Percentiles rank a stretch among this genome's conserved stretches.
Evolutionary conservation across 2,888 invertebrate species (phyloP).

Genomic region (Coecobrya sp.): DNA sequence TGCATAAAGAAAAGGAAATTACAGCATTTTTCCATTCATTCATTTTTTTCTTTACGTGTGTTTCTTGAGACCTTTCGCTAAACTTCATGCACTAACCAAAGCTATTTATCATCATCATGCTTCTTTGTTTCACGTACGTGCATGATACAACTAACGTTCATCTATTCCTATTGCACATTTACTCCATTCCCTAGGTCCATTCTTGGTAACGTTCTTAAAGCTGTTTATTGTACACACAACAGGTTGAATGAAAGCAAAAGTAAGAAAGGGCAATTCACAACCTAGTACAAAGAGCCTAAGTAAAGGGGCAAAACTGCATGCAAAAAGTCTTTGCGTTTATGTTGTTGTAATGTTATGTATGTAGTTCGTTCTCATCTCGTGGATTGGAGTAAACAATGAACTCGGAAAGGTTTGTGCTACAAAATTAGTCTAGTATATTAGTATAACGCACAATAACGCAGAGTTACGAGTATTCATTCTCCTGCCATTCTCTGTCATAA

Average conservation of each 20-base stretch:
- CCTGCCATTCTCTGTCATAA: constrained; percentile 5
- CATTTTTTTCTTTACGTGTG: constrained; percentile 5
- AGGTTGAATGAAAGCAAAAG: constrained; percentile 44
- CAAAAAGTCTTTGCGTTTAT: background rate
- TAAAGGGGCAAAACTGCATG: constrained; percentile 7
- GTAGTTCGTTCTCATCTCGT: constrained; percentile 41
- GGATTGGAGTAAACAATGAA: constrained; percentile 14
- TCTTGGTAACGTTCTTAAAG: too few relatives aligned
- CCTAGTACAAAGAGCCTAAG: background rate
- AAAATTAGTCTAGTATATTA: background rate
- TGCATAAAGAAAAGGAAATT: constrained; percentile 62
- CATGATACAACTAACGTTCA: too few relatives aligned
- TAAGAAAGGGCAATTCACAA: background rate
- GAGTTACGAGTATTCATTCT: too few relatives aligned
- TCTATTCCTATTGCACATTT: too few relatives aligned
- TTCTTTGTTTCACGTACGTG: background rate
- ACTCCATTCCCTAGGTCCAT: too few relatives aligned
- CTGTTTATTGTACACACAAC: background rate
- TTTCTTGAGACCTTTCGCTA: constrained; percentile 50
- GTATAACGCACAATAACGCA: too few relatives aligned
- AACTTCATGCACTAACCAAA: background rate
- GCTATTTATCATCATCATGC: constrained; percentile 10
- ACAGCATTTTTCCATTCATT: constrained; percentile 63
- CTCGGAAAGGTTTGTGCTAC: constrained; percentile 22
- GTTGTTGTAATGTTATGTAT: constrained; percentile 18